phyloP scores from a whole-genome alignment of 2,113 vertebrate genomes.

The Mustela lutreola region DNA sequence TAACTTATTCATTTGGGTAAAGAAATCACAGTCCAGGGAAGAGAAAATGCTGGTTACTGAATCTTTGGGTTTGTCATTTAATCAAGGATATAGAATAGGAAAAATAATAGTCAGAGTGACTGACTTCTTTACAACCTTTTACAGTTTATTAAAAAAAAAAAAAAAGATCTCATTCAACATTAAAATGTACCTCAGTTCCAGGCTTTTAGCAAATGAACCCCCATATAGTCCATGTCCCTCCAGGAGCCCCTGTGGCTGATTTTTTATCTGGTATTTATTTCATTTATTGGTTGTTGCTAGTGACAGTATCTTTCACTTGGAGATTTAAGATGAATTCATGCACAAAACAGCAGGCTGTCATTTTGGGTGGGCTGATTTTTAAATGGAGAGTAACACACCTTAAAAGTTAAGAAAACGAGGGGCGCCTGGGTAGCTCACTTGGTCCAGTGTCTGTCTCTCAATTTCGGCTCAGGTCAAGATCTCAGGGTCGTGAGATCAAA shows the following conservation, averaged over 20 bases:
- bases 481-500: not conserved
- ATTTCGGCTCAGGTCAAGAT: not conserved
- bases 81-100: not conserved
- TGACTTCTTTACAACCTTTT: not conserved
- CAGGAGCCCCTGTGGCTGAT: not conserved
- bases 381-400: not conserved
- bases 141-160: constrained; percentile 53
- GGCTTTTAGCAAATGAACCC: not conserved
- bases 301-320: not conserved
- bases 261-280: constrained; percentile 21
- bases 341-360: not conserved
- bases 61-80: not conserved
- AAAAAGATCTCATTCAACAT: not conserved
- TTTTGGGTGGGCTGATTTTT: not conserved
- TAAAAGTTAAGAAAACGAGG: not conserved
- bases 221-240: not conserved
- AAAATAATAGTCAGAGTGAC: not conserved
- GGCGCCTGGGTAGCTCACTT: not conserved
- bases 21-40: not conserved
- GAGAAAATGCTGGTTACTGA: not conserved
- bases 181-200: not conserved
- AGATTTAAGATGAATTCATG: not conserved
- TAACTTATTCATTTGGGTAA: not conserved
- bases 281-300: not conserved
- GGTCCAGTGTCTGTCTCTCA: not conserved